These are phyloP conservation scores for Gymnoscopelus microlampas DNA, from an alignment of 2,797 vertebrate genomes.

Conservation along the genomic window DNA sequence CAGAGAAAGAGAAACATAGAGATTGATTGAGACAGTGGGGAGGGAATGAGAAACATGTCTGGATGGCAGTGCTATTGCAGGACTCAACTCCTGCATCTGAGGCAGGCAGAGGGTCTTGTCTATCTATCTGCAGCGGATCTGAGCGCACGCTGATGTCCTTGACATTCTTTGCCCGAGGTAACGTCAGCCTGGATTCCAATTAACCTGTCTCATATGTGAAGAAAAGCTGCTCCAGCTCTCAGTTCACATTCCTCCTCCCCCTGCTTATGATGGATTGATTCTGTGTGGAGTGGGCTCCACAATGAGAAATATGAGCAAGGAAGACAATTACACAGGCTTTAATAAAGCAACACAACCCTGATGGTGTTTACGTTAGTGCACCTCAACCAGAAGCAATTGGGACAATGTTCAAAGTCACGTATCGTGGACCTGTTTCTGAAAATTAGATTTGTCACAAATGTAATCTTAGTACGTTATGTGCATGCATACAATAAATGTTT, in stretches of 20 bases:
- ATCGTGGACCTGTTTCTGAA: too few relatives aligned
- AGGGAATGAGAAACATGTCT: neutral
- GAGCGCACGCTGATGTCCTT: slow-evolving; percentile 54
- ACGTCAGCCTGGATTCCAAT: slow-evolving; percentile 74
- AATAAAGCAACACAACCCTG: neutral
- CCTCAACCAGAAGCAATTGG: neutral
- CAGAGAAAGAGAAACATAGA: slow-evolving; percentile 1
- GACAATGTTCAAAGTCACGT: too few relatives aligned
- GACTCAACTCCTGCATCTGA: slow-evolving; percentile 10
- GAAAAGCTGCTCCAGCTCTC: slow-evolving; percentile 59
- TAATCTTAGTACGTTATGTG: slow-evolving; percentile 6
- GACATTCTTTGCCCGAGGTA: slow-evolving; percentile 73
- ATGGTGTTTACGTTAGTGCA: neutral
- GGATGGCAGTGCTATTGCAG: slow-evolving; percentile 11
- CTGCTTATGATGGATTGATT: slow-evolving; percentile 57
- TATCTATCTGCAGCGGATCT: slow-evolving; percentile 55
- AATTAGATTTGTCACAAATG: neutral
- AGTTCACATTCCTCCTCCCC: slow-evolving; percentile 64
- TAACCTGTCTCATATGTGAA: slow-evolving; percentile 73
- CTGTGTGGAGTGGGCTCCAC: slow-evolving; percentile 25
- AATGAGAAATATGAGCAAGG: slow-evolving; percentile 1
- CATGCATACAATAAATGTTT: neutral
- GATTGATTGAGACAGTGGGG: neutral
- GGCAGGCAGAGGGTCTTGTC: neutral
- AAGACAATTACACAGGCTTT: slow-evolving; percentile 13